Conservation (phyloP, 2,888 invertebrate genomes). For the Tryphoninae sp. region DNA sequence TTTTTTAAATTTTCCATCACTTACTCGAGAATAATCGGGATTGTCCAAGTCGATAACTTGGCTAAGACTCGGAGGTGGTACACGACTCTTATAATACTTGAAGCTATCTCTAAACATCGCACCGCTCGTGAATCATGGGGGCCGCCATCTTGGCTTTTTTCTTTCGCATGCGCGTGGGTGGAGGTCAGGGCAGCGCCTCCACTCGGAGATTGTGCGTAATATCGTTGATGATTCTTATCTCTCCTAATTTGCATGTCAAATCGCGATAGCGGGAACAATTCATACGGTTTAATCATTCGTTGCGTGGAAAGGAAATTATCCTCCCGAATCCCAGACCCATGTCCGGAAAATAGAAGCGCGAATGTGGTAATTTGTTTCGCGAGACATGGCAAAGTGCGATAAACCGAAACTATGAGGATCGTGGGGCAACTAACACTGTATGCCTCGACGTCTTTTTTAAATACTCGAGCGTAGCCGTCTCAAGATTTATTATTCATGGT, state of each 20-base stretch:
- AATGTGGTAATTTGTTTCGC: slow-evolving; percentile 45
- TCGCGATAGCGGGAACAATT: slow-evolving; percentile 48
- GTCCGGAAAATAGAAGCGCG: background rate
- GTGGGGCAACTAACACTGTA: too few species aligned
- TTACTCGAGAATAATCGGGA: slow-evolving; percentile 67
- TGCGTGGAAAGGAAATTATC: slow-evolving; percentile 43
- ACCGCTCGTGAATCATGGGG: slow-evolving; percentile 55
- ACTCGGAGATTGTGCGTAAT: background rate
- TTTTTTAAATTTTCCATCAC: slow-evolving; percentile 31
- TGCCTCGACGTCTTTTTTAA: too few species aligned
- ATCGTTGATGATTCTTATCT: slow-evolving; percentile 26
- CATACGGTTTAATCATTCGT: slow-evolving; percentile 29
- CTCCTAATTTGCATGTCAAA: slow-evolving; percentile 41
- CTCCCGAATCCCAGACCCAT: background rate
- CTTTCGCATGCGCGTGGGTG: background rate
- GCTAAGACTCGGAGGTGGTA: slow-evolving; percentile 85
- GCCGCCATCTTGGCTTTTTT: slow-evolving; percentile 67
- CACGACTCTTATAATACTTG: slow-evolving; percentile 90
- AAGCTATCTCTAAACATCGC: slow-evolving; percentile 87
- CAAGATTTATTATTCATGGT: too few species aligned
- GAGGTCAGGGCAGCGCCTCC: slow-evolving; percentile 9
- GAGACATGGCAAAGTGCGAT: slow-evolving; percentile 18
- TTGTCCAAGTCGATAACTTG: slow-evolving; percentile 85
- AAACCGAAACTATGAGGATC: background rate
- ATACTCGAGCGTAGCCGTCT: too few species aligned